Conservation (phyloP, 2,113 vertebrate species). For the Rhombomys opimus region DNA sequence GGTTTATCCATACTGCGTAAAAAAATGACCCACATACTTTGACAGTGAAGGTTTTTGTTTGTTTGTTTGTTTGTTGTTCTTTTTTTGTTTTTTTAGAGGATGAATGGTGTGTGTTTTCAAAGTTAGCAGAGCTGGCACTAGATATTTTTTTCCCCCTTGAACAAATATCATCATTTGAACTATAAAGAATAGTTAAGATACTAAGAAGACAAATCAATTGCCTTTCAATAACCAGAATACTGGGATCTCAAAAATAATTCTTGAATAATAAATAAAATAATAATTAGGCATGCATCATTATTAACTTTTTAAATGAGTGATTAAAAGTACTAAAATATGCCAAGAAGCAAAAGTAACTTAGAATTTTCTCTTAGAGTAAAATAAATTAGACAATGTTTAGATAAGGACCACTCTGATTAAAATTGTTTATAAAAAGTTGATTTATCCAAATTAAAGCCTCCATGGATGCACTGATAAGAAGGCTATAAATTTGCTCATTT, state of each 20-base stretch:
- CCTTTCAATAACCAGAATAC: not conserved
- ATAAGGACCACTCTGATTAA: not conserved
- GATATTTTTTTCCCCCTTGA: not conserved
- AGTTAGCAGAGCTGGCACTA: not conserved
- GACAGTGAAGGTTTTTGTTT: not conserved
- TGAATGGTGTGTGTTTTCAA: not conserved
- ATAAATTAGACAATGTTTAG: not conserved
- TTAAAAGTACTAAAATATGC: not conserved
- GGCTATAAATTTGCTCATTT: constrained; percentile 41
- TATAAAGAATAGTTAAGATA: not conserved
- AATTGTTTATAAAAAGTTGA: constrained; percentile 57
- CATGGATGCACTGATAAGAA: constrained; percentile 11
- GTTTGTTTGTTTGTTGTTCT: no score
- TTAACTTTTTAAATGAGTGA: not conserved
- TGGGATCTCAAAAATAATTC: not conserved
- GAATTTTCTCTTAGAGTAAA: not conserved
- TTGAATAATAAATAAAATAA: not conserved
- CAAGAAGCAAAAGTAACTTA: not conserved
- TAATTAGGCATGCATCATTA: not conserved
- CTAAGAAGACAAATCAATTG: not conserved
- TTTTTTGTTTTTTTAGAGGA: not conserved
- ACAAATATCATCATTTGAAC: not conserved
- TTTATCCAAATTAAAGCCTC: constrained; percentile 51
- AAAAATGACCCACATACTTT: not conserved
- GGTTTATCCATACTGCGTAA: not conserved